A percentile compares a stretch with the other conserved stretches of the same genome.
These are phyloP conservation scores for Sebastes minor DNA, from an alignment of 2,797 vertebrate species.

Conservation along the genomic window DNA sequence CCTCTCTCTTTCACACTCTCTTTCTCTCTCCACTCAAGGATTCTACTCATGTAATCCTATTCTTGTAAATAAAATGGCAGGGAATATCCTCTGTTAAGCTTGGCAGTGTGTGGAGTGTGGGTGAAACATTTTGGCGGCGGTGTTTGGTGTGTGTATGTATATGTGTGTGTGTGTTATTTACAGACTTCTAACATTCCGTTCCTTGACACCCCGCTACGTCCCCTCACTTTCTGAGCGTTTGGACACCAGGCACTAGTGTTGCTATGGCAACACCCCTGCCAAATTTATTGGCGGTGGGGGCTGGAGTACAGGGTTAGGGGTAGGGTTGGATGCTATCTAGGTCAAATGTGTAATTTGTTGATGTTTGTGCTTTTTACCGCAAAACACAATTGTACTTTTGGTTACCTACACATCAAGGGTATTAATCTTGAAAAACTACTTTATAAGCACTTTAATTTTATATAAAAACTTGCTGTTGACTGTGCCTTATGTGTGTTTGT, in stretches of 20 bases:
- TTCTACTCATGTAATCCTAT: neutral
- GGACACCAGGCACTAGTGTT: conserved; percentile 30
- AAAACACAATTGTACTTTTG: neutral
- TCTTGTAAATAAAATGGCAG: conserved; percentile 1
- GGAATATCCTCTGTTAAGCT: conserved; percentile 5
- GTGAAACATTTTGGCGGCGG: neutral
- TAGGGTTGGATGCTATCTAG: neutral
- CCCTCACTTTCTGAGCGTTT: conserved; percentile 37
- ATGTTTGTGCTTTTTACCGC: neutral
- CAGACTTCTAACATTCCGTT: conserved; percentile 53
- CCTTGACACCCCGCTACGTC: conserved; percentile 44
- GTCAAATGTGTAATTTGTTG: neutral
- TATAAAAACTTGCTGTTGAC: neutral
- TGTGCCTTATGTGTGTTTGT: neutral
- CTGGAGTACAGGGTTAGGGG: neutral
- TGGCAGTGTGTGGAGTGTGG: neutral
- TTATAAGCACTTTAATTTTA: neutral
- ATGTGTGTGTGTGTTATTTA: conserved; percentile 28
- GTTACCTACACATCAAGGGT: neutral
- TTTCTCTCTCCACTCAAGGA: neutral
- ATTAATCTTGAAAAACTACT: neutral
- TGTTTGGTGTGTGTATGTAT: conserved; percentile 17
- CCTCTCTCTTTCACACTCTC: neutral
- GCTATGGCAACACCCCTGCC: conserved; percentile 57
- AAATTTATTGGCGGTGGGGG: conserved; percentile 23